Evolutionary conservation across 1,140 invertebrate genomes (phyloP), one percentile per base, ranked within the genome.

Genomic region (Agrypnia vestita): DNA sequence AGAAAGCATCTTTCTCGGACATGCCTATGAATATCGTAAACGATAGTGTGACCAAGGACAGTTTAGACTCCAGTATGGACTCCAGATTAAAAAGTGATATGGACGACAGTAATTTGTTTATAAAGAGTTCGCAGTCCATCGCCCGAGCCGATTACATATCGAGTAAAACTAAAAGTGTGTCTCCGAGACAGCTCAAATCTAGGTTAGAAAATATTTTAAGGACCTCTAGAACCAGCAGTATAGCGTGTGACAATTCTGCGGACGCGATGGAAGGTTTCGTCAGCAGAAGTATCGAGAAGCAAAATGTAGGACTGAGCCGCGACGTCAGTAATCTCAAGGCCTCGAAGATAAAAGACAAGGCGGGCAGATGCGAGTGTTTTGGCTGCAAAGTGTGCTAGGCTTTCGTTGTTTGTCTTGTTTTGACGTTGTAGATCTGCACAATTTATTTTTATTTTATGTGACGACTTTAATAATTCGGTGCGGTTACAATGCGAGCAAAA

Each of bases 171-270:
- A 84, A 88, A 17, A 91, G 91, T 9, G 91, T 92, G 0, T 92
- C 92, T 0, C 91, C 91, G 0, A 86, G 90, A 0, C 86, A 91
- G n/a, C 80, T 92, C 0, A 92, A 92, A 80, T 90, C 89, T 0
- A 85, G 85, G 8, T 73, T 90, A 17, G 89, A 90, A 67, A 84
- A 80, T 79, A 84, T 82, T 44, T 59, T 84, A 6, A 78, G 74
- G 62, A 67, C 25, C 21, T 78, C 76, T 11, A 64, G 61, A 13
- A 78, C 47, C 10, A 73, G 61, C 19, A 83, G 74, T 72, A 35
- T 81, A 49, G 59, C 56, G 17, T 76, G 61, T 4, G 82, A 81
- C 44, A 78, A 25, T 61, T 73, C 44, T 3, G 59, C 51, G 21
- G 56, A 73, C n/a, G n/a, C 19, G 25, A 35, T 35, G 25, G 55